phyloP scores from a whole-genome alignment of 2,113 vertebrate species.

The Pteruthius melanotis region DNA sequence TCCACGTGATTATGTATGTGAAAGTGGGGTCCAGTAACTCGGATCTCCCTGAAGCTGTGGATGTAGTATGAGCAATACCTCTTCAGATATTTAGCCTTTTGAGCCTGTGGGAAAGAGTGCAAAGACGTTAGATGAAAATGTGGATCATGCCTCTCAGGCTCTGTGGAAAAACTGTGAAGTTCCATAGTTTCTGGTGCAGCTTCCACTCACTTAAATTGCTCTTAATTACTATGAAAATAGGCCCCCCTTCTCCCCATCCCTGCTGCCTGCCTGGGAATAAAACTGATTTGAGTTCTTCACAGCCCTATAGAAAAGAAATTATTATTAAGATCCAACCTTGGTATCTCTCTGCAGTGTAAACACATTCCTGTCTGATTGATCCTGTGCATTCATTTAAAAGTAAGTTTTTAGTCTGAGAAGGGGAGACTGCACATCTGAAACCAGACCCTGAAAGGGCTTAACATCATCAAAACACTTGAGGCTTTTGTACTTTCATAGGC shows the following conservation, averaged over 20 bases:
- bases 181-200: neutral
- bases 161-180: neutral
- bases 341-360: neutral
- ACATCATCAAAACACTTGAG: neutral
- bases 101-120: neutral
- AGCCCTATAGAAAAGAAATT: neutral
- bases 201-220: neutral
- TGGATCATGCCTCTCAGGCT: neutral
- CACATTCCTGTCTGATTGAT: neutral
- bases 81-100: neutral
- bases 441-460: neutral
- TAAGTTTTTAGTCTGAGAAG: neutral
- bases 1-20: neutral
- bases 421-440: neutral
- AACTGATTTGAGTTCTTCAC: neutral
- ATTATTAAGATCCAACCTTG: neutral
- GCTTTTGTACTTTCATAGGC: neutral
- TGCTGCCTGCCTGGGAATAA: neutral
- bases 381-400: neutral
- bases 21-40: neutral
- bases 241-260: neutral
- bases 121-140: rapidly evolving
- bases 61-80: neutral
- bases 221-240: neutral
- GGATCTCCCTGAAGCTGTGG: neutral